These are phyloP conservation scores for Fissipunctia ypsillon DNA, from an alignment of 2,888 invertebrate genomes.

Conservation along the genomic window DNA sequence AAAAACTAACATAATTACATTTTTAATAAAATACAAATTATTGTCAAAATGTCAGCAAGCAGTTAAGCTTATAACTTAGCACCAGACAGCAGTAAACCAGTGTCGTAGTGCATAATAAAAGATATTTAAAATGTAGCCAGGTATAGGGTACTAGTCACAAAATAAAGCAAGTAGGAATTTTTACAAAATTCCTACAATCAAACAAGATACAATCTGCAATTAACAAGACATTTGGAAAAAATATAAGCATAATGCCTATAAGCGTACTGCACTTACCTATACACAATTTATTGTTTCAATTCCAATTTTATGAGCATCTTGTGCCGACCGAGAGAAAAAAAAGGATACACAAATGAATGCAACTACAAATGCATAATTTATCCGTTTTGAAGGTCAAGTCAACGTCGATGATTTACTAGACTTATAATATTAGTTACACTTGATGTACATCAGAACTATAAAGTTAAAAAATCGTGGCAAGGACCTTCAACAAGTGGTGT, in stretches of 20 bases:
- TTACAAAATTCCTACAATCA: neutral
- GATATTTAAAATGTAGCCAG: neutral
- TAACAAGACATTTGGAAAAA: neutral
- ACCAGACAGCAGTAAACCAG: neutral
- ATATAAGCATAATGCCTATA: neutral
- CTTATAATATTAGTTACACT: too few species aligned
- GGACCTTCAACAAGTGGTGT: too few species aligned
- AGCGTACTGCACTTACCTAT: neutral
- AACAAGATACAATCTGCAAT: neutral
- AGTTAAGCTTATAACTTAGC: conserved; percentile 12
- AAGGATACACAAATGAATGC: neutral
- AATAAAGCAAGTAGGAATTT: conserved; percentile 5
- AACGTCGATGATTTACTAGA: neutral
- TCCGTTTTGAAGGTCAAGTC: neutral
- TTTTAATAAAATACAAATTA: neutral
- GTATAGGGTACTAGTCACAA: neutral
- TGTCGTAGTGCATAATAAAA: neutral
- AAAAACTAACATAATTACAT: neutral
- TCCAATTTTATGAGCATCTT: too few species aligned
- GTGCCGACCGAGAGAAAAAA: too few species aligned
- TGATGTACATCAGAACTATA: too few species aligned
- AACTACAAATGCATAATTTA: conserved; percentile 1
- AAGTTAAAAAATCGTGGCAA: too few species aligned
- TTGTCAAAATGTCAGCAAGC: neutral
- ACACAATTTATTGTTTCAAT: neutral